phyloP scores from a whole-genome alignment of 1,140 invertebrate genomes.

The Psilanteris sp. region DNA sequence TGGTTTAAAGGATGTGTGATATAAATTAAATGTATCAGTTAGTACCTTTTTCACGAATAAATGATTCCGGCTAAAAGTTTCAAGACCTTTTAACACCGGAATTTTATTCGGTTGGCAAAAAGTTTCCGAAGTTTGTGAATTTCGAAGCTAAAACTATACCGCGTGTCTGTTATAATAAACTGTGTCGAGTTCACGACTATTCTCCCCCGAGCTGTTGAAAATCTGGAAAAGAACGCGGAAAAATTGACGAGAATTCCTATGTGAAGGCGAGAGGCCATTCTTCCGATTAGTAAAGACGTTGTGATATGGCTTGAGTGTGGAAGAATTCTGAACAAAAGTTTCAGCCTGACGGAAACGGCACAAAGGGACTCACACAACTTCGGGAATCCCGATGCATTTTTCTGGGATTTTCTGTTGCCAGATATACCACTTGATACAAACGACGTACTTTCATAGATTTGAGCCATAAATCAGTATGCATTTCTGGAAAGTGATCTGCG shows the following conservation, averaged over 20 bases:
- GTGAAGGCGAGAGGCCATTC: slow-evolving; percentile 44
- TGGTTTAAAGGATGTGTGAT: no score
- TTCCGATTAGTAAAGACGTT: slow-evolving; percentile 53
- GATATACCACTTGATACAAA: slow-evolving; percentile 20
- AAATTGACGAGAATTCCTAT: slow-evolving; percentile 50
- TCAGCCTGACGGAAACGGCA: slow-evolving; percentile 24
- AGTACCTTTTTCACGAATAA: slow-evolving; percentile 59
- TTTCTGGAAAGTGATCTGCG: no score
- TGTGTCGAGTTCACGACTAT: slow-evolving; percentile 40
- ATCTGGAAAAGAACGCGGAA: slow-evolving; percentile 43
- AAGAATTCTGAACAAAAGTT: slow-evolving; percentile 52
- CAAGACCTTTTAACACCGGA: slow-evolving; percentile 48
- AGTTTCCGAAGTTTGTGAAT: slow-evolving; percentile 52
- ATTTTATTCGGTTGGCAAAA: slow-evolving; percentile 32
- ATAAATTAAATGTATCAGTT: no score
- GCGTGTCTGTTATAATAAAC: slow-evolving; percentile 58
- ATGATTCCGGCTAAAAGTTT: slow-evolving; percentile 48
- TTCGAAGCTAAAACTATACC: slow-evolving; percentile 51
- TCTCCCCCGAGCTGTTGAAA: slow-evolving; percentile 36
- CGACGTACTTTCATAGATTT: slow-evolving; percentile 31
- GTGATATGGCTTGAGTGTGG: slow-evolving; percentile 42
- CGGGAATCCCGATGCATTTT: slow-evolving; percentile 32
- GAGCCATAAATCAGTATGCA: slow-evolving; percentile 26
- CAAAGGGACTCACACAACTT: slow-evolving; percentile 15
- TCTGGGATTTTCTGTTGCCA: slow-evolving; percentile 25